A percentile compares a stretch with the other conserved stretches of the same genome.
phyloP scores from a whole-genome alignment of 2,113 vertebrate species.

The Ancistrus triradiatus region DNA sequence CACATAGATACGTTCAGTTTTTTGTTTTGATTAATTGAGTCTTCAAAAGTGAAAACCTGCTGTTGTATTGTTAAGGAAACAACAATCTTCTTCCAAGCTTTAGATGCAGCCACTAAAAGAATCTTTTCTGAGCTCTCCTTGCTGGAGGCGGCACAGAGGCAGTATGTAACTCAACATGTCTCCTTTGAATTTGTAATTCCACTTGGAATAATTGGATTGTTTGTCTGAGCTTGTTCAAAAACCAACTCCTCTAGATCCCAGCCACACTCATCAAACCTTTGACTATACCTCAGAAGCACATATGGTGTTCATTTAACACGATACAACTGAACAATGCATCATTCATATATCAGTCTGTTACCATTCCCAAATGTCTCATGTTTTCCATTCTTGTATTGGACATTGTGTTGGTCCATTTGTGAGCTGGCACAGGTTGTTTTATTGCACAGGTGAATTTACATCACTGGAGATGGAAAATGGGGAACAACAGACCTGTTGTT shows the following conservation, averaged over 20 bases:
- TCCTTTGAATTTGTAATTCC: conserved; percentile 37
- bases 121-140: conserved; percentile 25
- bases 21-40: too few species aligned
- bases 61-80: too few species aligned
- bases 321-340: conserved; percentile 40
- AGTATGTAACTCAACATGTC: conserved; percentile 32
- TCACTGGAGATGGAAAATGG: too few species aligned
- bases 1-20: too few species aligned
- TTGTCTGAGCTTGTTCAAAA: conserved; percentile 38
- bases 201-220: conserved; percentile 51
- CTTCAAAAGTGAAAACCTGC: too few species aligned
- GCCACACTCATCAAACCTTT: conserved; percentile 47
- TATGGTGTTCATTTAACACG: conserved; percentile 41
- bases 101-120: conserved; percentile 9
- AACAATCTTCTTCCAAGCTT: too few species aligned
- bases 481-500: too few species aligned
- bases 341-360: conserved; percentile 38
- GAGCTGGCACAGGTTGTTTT: neutral
- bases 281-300: conserved; percentile 45
- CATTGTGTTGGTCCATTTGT: neutral
- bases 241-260: conserved; percentile 42
- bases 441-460: conserved; percentile 2
- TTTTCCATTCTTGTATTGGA: neutral
- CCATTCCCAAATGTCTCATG: conserved; percentile 22
- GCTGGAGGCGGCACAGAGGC: conserved; percentile 26